Percentiles rank a stretch among this genome's conserved stretches.
Evolutionary conservation across 2,113 vertebrate genomes (phyloP).

Genomic region (Pelmatolapia mariae): DNA sequence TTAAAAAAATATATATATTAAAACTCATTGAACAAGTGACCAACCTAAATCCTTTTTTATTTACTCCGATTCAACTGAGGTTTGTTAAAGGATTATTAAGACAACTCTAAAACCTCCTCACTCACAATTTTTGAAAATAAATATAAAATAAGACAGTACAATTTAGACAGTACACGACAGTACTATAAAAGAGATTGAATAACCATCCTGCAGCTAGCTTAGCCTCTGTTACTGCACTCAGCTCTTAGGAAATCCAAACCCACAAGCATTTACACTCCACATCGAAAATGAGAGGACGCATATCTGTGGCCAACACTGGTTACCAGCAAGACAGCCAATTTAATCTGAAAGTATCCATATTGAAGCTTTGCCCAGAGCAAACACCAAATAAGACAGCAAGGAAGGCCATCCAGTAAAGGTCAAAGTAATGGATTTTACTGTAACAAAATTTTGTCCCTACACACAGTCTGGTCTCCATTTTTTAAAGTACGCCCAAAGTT

Average conservation of each 20-base stretch:
- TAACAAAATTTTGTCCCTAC: rapidly evolving
- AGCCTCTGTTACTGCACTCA: not conserved
- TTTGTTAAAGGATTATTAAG: not conserved
- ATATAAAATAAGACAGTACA: not conserved
- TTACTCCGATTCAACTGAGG: not conserved
- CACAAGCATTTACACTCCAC: not conserved
- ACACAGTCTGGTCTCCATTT: not conserved
- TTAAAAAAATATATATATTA: not conserved
- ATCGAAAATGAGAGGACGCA: not conserved
- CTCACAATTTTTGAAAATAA: not conserved
- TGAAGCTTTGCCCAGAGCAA: not conserved
- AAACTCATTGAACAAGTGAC: not conserved
- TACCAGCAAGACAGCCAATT: not conserved
- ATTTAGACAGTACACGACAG: not conserved
- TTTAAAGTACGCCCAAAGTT: not conserved
- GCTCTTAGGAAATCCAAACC: not conserved
- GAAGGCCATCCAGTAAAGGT: not conserved
- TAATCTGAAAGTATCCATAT: not conserved
- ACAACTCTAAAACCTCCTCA: not conserved
- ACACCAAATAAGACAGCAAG: rapidly evolving
- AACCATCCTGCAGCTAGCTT: not conserved
- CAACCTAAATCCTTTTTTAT: not conserved
- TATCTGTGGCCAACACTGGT: not conserved
- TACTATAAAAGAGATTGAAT: not conserved
- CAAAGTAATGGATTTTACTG: not conserved